Percentiles rank a stretch among this genome's conserved stretches.
Conservation (phyloP, 2,113 vertebrate genomes). For the Clarias gariepinus region DNA sequence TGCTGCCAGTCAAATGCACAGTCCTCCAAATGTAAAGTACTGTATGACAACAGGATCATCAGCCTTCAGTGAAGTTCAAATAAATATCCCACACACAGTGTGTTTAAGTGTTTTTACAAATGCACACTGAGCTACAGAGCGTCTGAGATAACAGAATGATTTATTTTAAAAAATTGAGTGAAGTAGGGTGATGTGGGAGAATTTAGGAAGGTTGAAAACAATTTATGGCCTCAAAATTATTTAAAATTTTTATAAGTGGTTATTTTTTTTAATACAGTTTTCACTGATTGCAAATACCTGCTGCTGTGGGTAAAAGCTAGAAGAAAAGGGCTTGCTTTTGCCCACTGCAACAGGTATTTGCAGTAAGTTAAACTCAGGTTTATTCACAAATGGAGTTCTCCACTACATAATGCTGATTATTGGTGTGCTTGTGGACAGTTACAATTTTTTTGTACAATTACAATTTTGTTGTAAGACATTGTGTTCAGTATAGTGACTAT, state of each 20-base stretch:
- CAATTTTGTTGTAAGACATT: background rate
- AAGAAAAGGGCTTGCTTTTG: background rate
- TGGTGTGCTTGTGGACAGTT: background rate
- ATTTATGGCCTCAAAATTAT: background rate
- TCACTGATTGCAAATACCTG: too few relatives aligned
- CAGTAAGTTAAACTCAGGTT: background rate
- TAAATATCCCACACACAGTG: constrained; percentile 13
- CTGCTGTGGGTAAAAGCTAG: too few relatives aligned
- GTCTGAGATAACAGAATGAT: background rate
- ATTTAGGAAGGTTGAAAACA: background rate
- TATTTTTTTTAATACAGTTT: too few relatives aligned
- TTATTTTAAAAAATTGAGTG: too few relatives aligned
- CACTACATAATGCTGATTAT: background rate
- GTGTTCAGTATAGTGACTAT: background rate
- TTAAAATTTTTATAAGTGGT: background rate
- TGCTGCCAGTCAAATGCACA: constrained; percentile 37
- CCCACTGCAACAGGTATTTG: background rate
- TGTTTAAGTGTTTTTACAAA: constrained; percentile 3
- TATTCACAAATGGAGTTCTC: background rate
- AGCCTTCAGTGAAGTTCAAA: constrained; percentile 51
- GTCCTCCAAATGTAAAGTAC: constrained; percentile 28
- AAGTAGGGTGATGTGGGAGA: too few relatives aligned
- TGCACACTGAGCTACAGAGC: background rate
- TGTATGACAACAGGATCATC: constrained; percentile 48
- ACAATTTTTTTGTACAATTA: too few relatives aligned